Conservation (phyloP, 2,888 invertebrate species). For the Ophonus ardosiacus region DNA sequence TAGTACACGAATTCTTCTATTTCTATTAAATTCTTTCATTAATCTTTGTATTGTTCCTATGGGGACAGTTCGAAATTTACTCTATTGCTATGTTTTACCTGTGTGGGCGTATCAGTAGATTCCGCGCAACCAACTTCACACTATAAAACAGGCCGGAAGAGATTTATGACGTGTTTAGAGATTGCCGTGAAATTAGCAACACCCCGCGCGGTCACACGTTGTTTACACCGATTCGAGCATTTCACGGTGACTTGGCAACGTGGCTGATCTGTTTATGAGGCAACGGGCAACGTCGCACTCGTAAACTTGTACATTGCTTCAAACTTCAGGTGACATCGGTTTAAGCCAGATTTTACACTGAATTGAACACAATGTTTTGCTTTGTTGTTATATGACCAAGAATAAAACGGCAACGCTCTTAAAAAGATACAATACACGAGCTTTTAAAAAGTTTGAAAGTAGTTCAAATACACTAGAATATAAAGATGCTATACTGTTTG, state of each 20-base stretch:
- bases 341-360: background rate
- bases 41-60: background rate
- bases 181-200: constrained; percentile 58
- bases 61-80: background rate
- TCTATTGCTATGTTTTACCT: background rate
- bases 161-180: constrained; percentile 56
- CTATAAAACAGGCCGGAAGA: constrained; percentile 52
- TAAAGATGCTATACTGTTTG: no score
- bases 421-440: background rate
- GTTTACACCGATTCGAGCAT: constrained; percentile 40
- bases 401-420: background rate
- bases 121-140: constrained; percentile 2
- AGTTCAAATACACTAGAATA: no score
- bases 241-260: constrained; percentile 49
- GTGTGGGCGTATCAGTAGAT: background rate
- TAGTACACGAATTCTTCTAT: background rate
- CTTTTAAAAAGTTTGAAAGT: no score
- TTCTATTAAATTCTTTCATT: no score
- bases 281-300: constrained; percentile 14
- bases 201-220: constrained; percentile 42
- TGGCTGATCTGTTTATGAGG: constrained; percentile 34
- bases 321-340: background rate
- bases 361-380: background rate
- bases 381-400: background rate
- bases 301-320: constrained; percentile 16